Evolutionary conservation across 2,888 invertebrate genomes (phyloP).

Genomic region (Ophonus ardosiacus): DNA sequence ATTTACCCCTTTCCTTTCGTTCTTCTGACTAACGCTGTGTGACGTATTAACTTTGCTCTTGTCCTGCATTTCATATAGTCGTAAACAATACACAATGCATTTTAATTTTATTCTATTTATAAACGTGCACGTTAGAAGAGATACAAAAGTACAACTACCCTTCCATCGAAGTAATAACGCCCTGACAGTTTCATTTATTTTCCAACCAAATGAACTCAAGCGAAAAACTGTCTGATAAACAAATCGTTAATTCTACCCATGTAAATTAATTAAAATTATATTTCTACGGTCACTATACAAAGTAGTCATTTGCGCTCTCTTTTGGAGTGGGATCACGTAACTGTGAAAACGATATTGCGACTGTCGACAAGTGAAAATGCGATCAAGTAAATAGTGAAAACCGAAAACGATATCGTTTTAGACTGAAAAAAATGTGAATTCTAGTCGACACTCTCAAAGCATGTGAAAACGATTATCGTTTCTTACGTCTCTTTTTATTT

Average conservation of each 20-base stretch:
- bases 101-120: conserved; percentile 50
- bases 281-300: too few species aligned
- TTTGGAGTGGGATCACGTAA: too few species aligned
- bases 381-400: too few species aligned
- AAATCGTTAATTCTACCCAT: not conserved
- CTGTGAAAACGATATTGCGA: too few species aligned
- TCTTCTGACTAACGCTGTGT: not conserved
- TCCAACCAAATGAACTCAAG: not conserved
- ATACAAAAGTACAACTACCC: not conserved
- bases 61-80: conserved; percentile 37
- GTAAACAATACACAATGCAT: conserved; percentile 37
- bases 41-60: conserved; percentile 42
- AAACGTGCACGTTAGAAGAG: conserved; percentile 20
- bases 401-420: too few species aligned
- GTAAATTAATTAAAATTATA: not conserved
- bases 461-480: too few species aligned
- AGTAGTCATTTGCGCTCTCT: too few species aligned
- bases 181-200: not conserved
- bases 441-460: too few species aligned
- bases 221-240: not conserved
- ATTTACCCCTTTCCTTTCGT: not conserved
- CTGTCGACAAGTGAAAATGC: too few species aligned
- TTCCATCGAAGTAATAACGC: conserved; percentile 6
- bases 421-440: too few species aligned
- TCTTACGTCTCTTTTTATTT: too few species aligned